Evolutionary conservation across 2,797 vertebrate species (phyloP).

Genomic region (Chromis chromis): DNA sequence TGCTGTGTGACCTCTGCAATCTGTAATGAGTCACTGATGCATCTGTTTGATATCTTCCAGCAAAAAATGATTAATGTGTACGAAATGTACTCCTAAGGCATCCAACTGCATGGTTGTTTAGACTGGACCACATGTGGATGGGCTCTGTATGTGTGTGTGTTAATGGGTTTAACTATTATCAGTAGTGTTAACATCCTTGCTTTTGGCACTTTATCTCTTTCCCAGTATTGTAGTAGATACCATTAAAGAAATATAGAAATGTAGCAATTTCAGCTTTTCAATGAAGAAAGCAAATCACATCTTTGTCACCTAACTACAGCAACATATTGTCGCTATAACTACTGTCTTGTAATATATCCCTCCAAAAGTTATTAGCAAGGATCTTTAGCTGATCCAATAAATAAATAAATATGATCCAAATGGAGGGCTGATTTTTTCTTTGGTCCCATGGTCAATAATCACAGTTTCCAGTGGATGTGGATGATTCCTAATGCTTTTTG

Average conservation of each 20-base stretch:
- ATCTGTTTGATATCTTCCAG: constrained; percentile 44
- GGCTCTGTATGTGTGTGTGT: background rate
- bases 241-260: too few species aligned
- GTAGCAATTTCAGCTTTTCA: too few species aligned
- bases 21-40: constrained; percentile 31
- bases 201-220: constrained; percentile 54
- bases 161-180: constrained; percentile 13
- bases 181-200: constrained; percentile 53
- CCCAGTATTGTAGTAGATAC: constrained; percentile 12
- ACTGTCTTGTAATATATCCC: too few species aligned
- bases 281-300: too few species aligned
- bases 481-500: too few species aligned
- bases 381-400: too few species aligned
- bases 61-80: background rate
- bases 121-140: background rate
- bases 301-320: too few species aligned
- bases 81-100: constrained; percentile 5
- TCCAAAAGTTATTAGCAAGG: background rate
- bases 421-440: too few species aligned
- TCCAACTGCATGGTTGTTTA: constrained; percentile 5
- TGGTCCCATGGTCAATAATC: too few species aligned
- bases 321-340: too few species aligned
- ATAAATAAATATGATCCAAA: background rate
- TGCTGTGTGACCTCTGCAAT: constrained; percentile 40
- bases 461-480: too few species aligned